Evolutionary conservation across 2,797 vertebrate species (phyloP), one percentile per base, ranked within the genome.

Genomic region (Huso huso): DNA sequence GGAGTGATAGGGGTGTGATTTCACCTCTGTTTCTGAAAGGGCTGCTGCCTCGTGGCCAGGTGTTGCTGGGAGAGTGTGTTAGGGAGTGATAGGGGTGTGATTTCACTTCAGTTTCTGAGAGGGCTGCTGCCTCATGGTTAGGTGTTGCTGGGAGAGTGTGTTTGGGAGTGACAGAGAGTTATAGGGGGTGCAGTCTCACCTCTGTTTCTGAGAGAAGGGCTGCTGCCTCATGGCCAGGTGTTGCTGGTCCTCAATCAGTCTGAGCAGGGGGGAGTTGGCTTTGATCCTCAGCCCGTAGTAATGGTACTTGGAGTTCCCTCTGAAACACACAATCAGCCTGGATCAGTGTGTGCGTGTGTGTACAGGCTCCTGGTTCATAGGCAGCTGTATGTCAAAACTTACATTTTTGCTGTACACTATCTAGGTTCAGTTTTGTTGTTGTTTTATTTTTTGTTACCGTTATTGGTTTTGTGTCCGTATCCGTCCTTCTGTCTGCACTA

Each of bases 301-400:
- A 80, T 97, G 95, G 84, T 97, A 97, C 79, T 97, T 97, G 0
- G 94, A 97, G 80, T 96, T 97, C 53, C 94, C 94, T 76, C 95
- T 97, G 80, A 68, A 75, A 80, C 49, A 71, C 11, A 76, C 12
- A 67, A n/a, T 57, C 1, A 1, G 62, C 23, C 23, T 58, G 13
- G 11, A 58, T 7, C 55, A 58, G 48, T 66, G 61, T 68, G 8
- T 9, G 10, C 53, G 51, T 48, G 65, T 12, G 57, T 60, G 58
- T 18, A 3, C 48, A 9, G 18, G 23, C 23, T 37, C 23, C 23
- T 37, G 23, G 2, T 37, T 37, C 23, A 37, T 2, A 37, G 23
- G 23, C 23, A 37, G 23, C 23, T 3, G 23, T 37, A 37, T 37
- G 2, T 37, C 23, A 37, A 37, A 37, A 37, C 23, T 37, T 18